Base-by-base conservation (phyloP, 1,140 invertebrate species). In the Bombyx mandarina region DNA sequence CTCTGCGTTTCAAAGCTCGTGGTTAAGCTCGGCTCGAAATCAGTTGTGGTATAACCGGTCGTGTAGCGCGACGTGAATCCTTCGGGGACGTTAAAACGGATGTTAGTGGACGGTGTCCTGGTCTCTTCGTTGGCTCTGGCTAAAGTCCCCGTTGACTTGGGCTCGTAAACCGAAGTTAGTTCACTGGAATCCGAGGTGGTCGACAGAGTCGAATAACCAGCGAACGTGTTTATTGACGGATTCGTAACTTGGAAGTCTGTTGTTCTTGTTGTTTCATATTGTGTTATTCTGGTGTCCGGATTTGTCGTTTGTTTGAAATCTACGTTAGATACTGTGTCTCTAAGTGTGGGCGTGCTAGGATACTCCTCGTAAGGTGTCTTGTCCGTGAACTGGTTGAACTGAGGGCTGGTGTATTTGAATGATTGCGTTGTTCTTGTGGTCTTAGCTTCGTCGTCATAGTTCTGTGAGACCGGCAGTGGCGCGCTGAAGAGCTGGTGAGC, bases 401-500 rank as follows among this genome's bases (percentile, higher is more conserved):
- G 48, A 55, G 75, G 65, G 43, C 55, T 69, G 8, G 66, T 66
- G 62, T 69, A 81, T 68, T 77, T 78, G 61, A 75, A 78, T 56
- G 71, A 77, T 60, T 69, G 62, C 9, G 66, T 68, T 12, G 63
- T 57, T 50, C 68, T 71, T 57, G 60, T 72, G 9, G 71, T 77
- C 63, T 66, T 79, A 9, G 60, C 61, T 51, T 69, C 72, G 51
- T 76, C 72, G 18, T 82, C 87, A 62, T 82, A 86, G 26, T 78
- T 75, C 1, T 71, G 73, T 43, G 82, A 72, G 58, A 75, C 75
- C 6, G 87, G 87, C 51, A 87, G 61, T 2, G 87, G 87, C 6
- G 87, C 87, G 9, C 77, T 73, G 35, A 88, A 58, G 4, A 88
- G 77, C 52, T 88, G 79, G 68, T 88, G 85, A 6, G 85, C 81